Evolutionary conservation across 1,140 invertebrate genomes (phyloP).

Genomic region (Asobara japonica): DNA sequence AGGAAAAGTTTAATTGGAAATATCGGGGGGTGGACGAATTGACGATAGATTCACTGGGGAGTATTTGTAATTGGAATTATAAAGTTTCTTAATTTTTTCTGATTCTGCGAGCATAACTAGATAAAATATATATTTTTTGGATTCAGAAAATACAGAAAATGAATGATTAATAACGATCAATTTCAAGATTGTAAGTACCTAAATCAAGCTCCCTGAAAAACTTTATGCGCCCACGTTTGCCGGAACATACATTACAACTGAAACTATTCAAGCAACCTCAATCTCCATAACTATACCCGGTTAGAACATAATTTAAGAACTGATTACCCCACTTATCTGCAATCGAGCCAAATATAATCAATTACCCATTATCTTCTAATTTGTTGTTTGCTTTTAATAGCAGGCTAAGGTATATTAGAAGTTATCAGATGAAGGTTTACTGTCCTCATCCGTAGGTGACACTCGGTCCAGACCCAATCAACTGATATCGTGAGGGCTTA

Average conservation of each 20-base stretch:
- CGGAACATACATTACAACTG: too few relatives aligned
- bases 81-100: background rate
- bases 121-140: background rate
- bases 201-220: too few relatives aligned
- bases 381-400: background rate
- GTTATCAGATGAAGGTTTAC: conserved; percentile 24
- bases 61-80: conserved; percentile 34
- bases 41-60: conserved; percentile 30
- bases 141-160: background rate
- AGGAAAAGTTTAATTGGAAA: conserved; percentile 55
- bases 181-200: too few relatives aligned
- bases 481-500: conserved; percentile 64
- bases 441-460: conserved; percentile 9
- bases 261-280: too few relatives aligned
- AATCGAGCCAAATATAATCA: background rate
- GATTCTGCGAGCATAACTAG: background rate
- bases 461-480: conserved; percentile 59
- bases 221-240: too few relatives aligned
- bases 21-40: conserved; percentile 38
- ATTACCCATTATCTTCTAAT: conserved; percentile 1
- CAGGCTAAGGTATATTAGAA: background rate
- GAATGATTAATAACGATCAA: too few relatives aligned
- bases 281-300: too few relatives aligned
- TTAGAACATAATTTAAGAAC: too few relatives aligned
- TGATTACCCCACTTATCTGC: too few relatives aligned